Percentiles rank a stretch among this genome's conserved stretches.
phyloP scores from a whole-genome alignment of 2,888 invertebrate species.

The Stenodema calcarata region DNA sequence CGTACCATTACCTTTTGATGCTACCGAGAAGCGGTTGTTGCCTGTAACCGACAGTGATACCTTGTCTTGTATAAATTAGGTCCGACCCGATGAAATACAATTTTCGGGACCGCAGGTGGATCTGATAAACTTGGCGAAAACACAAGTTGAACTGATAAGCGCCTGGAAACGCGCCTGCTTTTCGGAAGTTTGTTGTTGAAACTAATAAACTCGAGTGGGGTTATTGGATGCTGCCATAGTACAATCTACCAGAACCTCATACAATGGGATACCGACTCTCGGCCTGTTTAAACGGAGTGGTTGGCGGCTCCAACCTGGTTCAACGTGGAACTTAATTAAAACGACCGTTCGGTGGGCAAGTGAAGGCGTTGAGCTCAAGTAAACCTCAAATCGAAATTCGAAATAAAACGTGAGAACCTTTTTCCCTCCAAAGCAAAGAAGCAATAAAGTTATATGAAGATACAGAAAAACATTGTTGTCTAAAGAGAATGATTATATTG shows the following conservation, averaged over 20 bases:
- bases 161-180: not conserved
- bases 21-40: not conserved
- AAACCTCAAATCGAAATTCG: too few species aligned
- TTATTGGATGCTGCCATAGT: not conserved
- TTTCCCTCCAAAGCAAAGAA: too few species aligned
- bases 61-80: not conserved
- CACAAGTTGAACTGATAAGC: not conserved
- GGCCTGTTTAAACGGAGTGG: not conserved
- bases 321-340: not conserved
- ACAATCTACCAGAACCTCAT: not conserved
- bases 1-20: not conserved
- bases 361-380: too few species aligned
- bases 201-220: not conserved
- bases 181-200: not conserved
- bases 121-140: not conserved
- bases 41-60: not conserved
- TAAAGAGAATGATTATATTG: too few species aligned
- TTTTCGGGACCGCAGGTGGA: not conserved
- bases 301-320: not conserved
- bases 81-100: not conserved
- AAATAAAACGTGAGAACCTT: too few species aligned
- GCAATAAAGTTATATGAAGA: too few species aligned
- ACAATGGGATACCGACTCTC: not conserved
- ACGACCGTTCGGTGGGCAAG: too few species aligned
- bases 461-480: too few species aligned